Conservation (phyloP, 2,888 invertebrate genomes). For the Icerya purchasi region DNA sequence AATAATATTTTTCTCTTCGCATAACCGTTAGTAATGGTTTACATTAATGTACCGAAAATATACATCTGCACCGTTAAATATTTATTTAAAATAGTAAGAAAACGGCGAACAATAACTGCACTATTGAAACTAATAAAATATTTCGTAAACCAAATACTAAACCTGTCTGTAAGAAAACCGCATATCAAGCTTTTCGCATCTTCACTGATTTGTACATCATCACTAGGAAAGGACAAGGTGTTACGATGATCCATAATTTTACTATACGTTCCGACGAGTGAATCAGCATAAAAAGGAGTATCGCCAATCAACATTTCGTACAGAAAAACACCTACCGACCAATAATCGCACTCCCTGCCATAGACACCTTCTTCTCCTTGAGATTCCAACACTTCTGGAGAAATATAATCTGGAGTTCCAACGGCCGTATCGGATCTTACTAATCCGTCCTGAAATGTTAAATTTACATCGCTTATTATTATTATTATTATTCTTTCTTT, state of each 20-base stretch:
- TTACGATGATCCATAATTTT: conserved; percentile 99
- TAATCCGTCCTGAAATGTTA: conserved; percentile 48
- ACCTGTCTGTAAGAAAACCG: conserved; percentile 82
- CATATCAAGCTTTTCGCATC: conserved; percentile 66
- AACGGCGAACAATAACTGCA: no score
- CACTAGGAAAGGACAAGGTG: conserved; percentile 79
- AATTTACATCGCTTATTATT: no score
- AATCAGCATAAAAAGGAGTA: conserved; percentile 93
- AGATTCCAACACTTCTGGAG: conserved; percentile 92
- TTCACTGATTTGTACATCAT: conserved; percentile 70
- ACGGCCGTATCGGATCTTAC: conserved; percentile 95
- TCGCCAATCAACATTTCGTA: conserved; percentile 98
- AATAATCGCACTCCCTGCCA: conserved; percentile 96
- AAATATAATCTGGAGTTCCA: conserved; percentile 98
- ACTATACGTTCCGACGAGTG: conserved; percentile 90
- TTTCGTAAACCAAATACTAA: no score
- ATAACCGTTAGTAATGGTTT: background rate
- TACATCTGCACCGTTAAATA: no score
- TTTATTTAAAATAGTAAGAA: no score
- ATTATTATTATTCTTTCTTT: no score
- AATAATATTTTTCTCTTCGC: background rate
- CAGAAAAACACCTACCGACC: conserved; percentile 96
- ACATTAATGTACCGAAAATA: background rate
- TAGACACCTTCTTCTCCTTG: conserved; percentile 91
- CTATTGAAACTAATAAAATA: no score